Base-by-base conservation (phyloP, 2,888 invertebrate species). In the Minunthozetes semirufus region DNA sequence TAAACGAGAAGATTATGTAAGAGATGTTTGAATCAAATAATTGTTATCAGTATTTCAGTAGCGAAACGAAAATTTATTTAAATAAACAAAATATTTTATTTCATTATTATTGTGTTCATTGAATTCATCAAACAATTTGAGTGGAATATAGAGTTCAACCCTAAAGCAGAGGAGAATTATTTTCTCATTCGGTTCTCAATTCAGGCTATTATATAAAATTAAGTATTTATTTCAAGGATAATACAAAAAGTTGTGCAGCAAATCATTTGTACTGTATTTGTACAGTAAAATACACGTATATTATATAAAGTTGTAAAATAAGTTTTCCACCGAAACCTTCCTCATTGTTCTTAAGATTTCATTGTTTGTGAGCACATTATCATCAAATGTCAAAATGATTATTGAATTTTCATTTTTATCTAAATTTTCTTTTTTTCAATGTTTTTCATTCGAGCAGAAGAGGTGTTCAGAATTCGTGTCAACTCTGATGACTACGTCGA, bases 401-500 rank as follows among this genome's bases (percentile, higher is more conserved):
- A 42, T 42, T 42, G 42, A 42, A 42, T 42, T 33, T 42, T 42
- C 42, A 13, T 42, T 42, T 56, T 56, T 56, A 22, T 22, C 56
- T 22, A 56, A 25, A 56, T 22, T 50, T n/a, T 50, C n/a, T 50
- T 48, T 13, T 48, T 50, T 50, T 50, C 50, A 50, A 61, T 70
- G 15, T 61, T 29, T 42, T 61, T 66, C 17, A n/a, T 29, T 15
- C 48, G 11, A 42, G 73, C 80, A 89, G 89, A 82, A 81, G 88
- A 88, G 81, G 86, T 86, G 0, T 82, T 89, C 27, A 86, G 86
- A 79, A 83, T 90, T 75, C 86, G 86, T 76, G 86, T 90, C 11
- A 85, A 85, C 15, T 87, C 87, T 17, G 87, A 87, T 73, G 89
- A 90, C 76, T 90, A 90, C 81, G 85, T 89, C 84, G 86, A 87